Percentiles rank a stretch among this genome's conserved stretches.
phyloP scores from a whole-genome alignment of 2,797 vertebrate genomes.

The Cuculus canorus region DNA sequence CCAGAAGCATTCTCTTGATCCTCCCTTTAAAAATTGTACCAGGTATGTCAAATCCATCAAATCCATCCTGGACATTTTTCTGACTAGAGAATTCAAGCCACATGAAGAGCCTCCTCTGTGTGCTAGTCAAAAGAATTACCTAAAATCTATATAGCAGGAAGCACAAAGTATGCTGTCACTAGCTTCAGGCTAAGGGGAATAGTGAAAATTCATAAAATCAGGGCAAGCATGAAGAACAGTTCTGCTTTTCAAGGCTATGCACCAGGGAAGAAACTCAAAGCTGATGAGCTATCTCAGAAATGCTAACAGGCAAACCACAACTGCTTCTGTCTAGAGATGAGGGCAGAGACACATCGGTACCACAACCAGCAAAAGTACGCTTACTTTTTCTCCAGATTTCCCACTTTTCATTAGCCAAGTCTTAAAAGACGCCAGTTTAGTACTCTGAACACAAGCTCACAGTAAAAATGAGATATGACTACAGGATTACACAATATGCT shows the following conservation, averaged over 20 bases:
- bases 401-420: not conserved
- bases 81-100: constrained; percentile 45
- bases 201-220: constrained; percentile 43
- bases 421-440: not conserved
- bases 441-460: not conserved
- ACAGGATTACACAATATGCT: not conserved
- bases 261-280: not conserved
- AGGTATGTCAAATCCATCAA: constrained; percentile 48
- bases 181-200: constrained; percentile 26
- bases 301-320: not conserved
- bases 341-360: not conserved
- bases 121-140: constrained; percentile 37
- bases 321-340: not conserved
- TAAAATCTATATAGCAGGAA: constrained; percentile 5
- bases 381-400: not conserved
- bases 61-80: constrained; percentile 21
- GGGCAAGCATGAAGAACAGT: not conserved
- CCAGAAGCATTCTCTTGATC: constrained; percentile 13
- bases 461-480: constrained; percentile 19
- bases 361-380: not conserved
- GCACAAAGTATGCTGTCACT: not conserved
- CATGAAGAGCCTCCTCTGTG: constrained; percentile 13
- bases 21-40: constrained; percentile 6
- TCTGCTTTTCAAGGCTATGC: not conserved
- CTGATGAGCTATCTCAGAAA: constrained; percentile 20